Percentiles rank a stretch among this genome's conserved stretches.
Evolutionary conservation across 1,140 invertebrate species (phyloP).

Genomic region (Cydia pomonella): DNA sequence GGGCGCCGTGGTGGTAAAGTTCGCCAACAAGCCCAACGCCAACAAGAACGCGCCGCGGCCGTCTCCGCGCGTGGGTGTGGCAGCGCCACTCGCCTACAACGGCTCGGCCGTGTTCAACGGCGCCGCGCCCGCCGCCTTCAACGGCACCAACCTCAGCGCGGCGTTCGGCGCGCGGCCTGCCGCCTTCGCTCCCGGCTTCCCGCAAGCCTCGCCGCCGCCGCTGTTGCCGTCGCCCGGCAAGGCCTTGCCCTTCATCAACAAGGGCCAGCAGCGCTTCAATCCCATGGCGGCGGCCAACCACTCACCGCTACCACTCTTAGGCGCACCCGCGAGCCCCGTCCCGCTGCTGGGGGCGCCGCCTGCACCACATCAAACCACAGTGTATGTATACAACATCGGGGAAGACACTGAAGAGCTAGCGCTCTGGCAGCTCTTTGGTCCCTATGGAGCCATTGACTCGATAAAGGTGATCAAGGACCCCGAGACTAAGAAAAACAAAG

Average conservation of each 20-base stretch:
- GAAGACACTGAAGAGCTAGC: constrained; percentile 99
- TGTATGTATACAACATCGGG: constrained; percentile 96
- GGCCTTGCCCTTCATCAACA: constrained; percentile 77
- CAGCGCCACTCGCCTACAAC: constrained; percentile 61
- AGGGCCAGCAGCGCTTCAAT: constrained; percentile 77
- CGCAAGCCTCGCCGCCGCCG: constrained; percentile 71
- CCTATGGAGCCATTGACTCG: constrained; percentile 98
- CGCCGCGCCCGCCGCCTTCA: constrained; percentile 57
- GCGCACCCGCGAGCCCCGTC: constrained; percentile 70
- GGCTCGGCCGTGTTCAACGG: constrained; percentile 69
- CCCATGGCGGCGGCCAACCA: constrained; percentile 77
- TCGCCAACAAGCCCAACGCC: constrained; percentile 76
- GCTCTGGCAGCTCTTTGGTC: constrained; percentile 99
- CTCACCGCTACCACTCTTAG: constrained; percentile 68
- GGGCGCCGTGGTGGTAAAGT: constrained; percentile 74
- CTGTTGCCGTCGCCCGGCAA: constrained; percentile 77
- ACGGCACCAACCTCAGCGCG: constrained; percentile 64
- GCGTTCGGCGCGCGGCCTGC: constrained; percentile 65
- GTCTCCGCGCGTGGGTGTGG: constrained; percentile 51
- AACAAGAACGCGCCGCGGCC: constrained; percentile 65
- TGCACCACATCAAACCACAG: constrained; percentile 73
- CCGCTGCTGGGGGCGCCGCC: constrained; percentile 65
- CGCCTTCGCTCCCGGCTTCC: constrained; percentile 65
- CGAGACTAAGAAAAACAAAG: constrained; percentile 99
- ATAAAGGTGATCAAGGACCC: constrained; percentile 99